Evolutionary conservation across 2,888 invertebrate genomes (phyloP), one percentile per base, ranked within the genome.

Genomic region (Athalia rosae): DNA sequence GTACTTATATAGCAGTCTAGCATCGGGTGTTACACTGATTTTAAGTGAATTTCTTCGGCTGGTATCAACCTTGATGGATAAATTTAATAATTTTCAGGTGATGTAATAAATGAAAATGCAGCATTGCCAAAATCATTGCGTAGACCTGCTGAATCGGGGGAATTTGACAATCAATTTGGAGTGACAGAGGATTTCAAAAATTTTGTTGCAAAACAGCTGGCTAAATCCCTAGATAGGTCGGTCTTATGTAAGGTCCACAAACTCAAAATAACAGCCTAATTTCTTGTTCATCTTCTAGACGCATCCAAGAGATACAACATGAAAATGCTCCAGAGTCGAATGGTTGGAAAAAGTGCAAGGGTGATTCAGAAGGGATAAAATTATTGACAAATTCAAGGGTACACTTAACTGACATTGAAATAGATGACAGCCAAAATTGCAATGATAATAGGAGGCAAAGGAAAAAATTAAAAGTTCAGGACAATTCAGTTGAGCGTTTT

Each of bases 171-270:
- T 13, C 84, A 80, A 76, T 86, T 86, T 80, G 84, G 85, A 48
- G 83, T 88, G 4, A 83, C 85, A 0, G 79, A 84, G 59, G 76
- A 80, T 7, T 87, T 84, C 67, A 84, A 85, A 69, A 79, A 83
- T 76, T 85, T 81, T 79, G 83, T 89, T 8, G 86, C 86, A 0
- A 86, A 84, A 78, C 87, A 87, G 73, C 78, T 88, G 13, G 80
- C 83, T 7, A 83, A 83, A 77, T 77, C 82, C 53, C 79, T 88
- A 59, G 85, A 88, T 9, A 83, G 79, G 88, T 88, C 81, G 58
- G 80, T 81, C 45, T 28, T 28, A 28, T 28, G 28, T 28, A 1
- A 28, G 28, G 28, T 28, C 28, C 28, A 28, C 28, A 28, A 28
- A 28, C 28, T 28, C 28, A 28, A 28, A 28, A 28, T 1, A 28